Base-by-base conservation (phyloP, 2,113 vertebrate species). In the Grantiella picta region DNA sequence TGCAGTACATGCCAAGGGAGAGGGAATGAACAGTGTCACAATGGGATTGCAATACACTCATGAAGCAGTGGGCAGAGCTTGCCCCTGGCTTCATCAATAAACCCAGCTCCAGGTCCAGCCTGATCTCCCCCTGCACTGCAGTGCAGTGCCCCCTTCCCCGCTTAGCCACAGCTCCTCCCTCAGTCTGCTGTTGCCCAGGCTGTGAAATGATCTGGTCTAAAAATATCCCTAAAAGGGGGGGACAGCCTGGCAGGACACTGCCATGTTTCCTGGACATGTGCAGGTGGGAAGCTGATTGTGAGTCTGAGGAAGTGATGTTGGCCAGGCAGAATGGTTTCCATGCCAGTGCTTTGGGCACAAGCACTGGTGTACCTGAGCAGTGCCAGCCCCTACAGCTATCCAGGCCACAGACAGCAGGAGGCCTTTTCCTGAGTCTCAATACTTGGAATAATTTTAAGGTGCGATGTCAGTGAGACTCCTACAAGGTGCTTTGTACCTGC, bases 11-110 rank as follows among this genome's bases (percentile, higher is more conserved):
- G 57, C 68, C 31, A 5, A 16, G 38, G 50, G 29, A 36, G 19
- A 5, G 3, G 71, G 79, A 28, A n/a, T 1, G 15, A 24, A 14
- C 35, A 8, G 49, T 1, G 61, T 52, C 23, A 49, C 72, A 13
- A 12, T 0, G 2, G 65, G 22, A 29, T 70, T 16, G 29, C n/a
- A 6, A 13, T 5, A 3, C 0, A 1, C 36, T 8, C 2, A 0
- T 0, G 0, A 25, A 57, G 36, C 52, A 35, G 52, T 1, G 0
- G n/a, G 29, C 81, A 89, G 23, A 86, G 57, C n/a, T 66, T 56
- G 29, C 27, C 29, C n/a, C 27, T 28, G 36, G 27, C 42, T 56
- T 69, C 56, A 52, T 65, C n/a, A 36, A 18, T 6, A 45, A 89
- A n/a, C 24, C 13, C 56, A 50, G 40, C 61, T 17, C 73, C 57